A percentile compares a stretch with the other conserved stretches of the same genome.
Conservation (phyloP, 2,888 invertebrate genomes). For the Tipula confusa region DNA sequence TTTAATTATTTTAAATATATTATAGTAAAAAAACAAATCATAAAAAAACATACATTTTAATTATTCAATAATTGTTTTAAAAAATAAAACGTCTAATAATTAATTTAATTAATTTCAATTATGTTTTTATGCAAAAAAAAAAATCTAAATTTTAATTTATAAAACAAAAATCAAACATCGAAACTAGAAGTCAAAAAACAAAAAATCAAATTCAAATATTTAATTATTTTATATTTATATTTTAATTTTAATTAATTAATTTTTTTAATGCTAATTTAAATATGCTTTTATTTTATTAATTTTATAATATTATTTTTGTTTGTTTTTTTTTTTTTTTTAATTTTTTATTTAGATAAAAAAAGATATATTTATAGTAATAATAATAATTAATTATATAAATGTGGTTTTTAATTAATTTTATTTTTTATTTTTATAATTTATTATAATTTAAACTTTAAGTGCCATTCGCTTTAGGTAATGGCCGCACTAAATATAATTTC, state of each 20-base stretch:
- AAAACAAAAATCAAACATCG: conserved; percentile 14
- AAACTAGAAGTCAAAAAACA: neutral
- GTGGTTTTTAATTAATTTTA: neutral
- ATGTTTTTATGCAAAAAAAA: neutral
- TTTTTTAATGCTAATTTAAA: neutral
- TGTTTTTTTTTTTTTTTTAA: neutral
- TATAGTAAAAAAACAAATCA: conserved; percentile 3
- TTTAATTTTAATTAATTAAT: conserved; percentile 29
- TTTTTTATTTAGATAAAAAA: conserved; percentile 27
- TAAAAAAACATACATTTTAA: neutral
- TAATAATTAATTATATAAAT: neutral
- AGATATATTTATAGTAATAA: conserved; percentile 20
- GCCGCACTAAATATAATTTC: conserved; percentile 92
- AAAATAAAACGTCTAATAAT: neutral
- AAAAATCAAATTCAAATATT: neutral
- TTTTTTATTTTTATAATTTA: too few species aligned
- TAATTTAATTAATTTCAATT: neutral
- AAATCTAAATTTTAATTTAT: neutral
- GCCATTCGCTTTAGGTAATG: conserved; percentile 68
- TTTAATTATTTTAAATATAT: conserved; percentile 28
- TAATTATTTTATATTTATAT: conserved; percentile 20
- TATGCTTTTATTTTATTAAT: conserved; percentile 29
- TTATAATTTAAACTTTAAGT: conserved; percentile 41
- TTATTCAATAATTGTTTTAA: neutral
- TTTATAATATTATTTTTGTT: neutral